Evolutionary conservation across 92 coral and sea anemone genomes (phyloP).

Genomic region (Porites evermanni): DNA sequence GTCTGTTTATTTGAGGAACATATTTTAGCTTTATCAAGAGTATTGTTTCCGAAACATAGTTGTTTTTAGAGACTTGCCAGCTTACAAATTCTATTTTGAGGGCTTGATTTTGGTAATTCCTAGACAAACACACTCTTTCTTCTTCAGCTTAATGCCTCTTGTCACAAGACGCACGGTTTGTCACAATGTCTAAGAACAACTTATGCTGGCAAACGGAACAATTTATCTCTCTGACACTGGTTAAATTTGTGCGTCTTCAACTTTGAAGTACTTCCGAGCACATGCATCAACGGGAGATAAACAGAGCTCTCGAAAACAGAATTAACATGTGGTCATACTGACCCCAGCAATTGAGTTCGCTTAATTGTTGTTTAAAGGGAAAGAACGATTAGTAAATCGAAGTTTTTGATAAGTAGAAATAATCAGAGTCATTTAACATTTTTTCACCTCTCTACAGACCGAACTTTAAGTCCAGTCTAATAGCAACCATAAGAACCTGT

Average conservation of each 20-base stretch:
- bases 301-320: neutral
- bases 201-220: neutral
- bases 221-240: neutral
- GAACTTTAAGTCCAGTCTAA: neutral
- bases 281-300: neutral
- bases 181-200: neutral
- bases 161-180: neutral
- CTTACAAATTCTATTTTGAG: neutral
- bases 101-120: conserved; percentile 6
- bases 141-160: conserved; percentile 21
- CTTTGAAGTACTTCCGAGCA: neutral
- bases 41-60: neutral
- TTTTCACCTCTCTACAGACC: neutral
- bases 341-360: neutral
- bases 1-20: neutral
- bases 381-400: neutral
- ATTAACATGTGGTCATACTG: neutral
- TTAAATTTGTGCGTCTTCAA: neutral
- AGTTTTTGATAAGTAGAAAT: neutral
- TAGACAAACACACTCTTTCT: conserved; percentile 3
- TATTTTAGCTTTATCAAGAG: neutral
- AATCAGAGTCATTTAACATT: neutral
- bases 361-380: conserved; percentile 1
- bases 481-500: neutral
- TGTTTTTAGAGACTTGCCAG: neutral